Evolutionary conservation across 2,113 vertebrate species (phyloP).

Genomic region (Jaculus jaculus): DNA sequence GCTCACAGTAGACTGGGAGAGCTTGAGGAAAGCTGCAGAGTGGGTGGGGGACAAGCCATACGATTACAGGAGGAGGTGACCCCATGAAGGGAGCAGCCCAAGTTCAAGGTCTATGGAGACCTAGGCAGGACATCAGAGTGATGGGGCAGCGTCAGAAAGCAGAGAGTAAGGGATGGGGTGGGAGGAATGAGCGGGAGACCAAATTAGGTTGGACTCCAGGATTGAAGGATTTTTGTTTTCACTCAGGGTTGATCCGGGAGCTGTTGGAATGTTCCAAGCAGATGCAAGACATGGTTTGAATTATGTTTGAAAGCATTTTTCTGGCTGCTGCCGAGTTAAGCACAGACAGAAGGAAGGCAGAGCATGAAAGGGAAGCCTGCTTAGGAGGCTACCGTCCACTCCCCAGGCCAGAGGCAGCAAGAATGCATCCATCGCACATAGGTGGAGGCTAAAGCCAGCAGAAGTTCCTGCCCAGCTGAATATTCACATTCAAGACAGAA

Average conservation of each 20-base stretch:
- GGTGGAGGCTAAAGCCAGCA: not conserved
- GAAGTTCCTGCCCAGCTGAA: not conserved
- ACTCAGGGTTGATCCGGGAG: not conserved
- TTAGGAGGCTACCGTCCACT: not conserved
- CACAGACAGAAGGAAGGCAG: not conserved
- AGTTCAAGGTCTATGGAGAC: not conserved
- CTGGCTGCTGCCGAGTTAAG: not conserved
- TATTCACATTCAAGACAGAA: not conserved
- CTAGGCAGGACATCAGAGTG: not conserved
- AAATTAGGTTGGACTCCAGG: not conserved
- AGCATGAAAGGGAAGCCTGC: not conserved
- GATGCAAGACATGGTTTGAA: not conserved
- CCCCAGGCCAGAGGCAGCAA: not conserved
- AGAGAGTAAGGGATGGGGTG: fast-evolving
- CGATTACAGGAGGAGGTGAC: fast-evolving
- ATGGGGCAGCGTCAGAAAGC: not conserved
- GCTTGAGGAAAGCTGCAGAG: not conserved
- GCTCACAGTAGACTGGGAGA: not conserved
- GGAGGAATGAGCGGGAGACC: not conserved
- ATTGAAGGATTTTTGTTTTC: not conserved
- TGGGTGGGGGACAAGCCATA: not conserved
- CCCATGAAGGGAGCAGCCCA: not conserved
- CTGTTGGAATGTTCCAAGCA: not conserved
- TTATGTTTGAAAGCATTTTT: not conserved
- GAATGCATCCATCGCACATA: too few relatives aligned